phyloP scores from a whole-genome alignment of 2,797 vertebrate genomes.

The Denticeps clupeoides region DNA sequence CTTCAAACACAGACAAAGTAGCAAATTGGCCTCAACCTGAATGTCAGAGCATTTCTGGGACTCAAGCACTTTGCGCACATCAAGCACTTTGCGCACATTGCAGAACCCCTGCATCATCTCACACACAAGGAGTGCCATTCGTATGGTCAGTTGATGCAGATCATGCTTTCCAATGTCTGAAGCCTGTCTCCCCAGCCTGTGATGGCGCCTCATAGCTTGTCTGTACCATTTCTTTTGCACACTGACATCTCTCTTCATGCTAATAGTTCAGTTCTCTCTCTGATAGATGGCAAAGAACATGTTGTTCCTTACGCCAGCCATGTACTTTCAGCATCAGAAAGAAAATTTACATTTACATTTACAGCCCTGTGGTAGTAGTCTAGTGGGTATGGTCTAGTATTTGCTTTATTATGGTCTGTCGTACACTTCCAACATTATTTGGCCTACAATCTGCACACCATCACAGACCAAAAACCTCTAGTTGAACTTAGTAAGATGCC shows the following conservation, averaged over 20 bases:
- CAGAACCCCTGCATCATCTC: neutral
- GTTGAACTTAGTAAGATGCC: constrained; percentile 1
- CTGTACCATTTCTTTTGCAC: constrained; percentile 10
- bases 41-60: constrained; percentile 8
- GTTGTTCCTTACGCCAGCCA: constrained; percentile 12
- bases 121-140: constrained; percentile 9
- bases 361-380: too few relatives aligned
- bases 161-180: constrained; percentile 7
- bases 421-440: constrained; percentile 5
- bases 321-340: constrained; percentile 1
- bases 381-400: constrained; percentile 9
- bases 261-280: neutral
- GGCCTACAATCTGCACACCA: neutral
- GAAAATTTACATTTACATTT: too few relatives aligned
- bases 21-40: neutral
- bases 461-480: constrained; percentile 9
- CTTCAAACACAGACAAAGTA: constrained; percentile 9
- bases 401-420: constrained; percentile 5
- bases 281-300: neutral
- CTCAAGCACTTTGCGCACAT: constrained; percentile 23
- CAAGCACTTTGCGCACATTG: constrained; percentile 10
- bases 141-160: constrained; percentile 8
- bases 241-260: constrained; percentile 7
- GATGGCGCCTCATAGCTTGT: constrained; percentile 9
- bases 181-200: constrained; percentile 7